Evolutionary conservation across 1,140 invertebrate genomes (phyloP), one percentile per base, ranked within the genome.

Genomic region (Psix sp.): DNA sequence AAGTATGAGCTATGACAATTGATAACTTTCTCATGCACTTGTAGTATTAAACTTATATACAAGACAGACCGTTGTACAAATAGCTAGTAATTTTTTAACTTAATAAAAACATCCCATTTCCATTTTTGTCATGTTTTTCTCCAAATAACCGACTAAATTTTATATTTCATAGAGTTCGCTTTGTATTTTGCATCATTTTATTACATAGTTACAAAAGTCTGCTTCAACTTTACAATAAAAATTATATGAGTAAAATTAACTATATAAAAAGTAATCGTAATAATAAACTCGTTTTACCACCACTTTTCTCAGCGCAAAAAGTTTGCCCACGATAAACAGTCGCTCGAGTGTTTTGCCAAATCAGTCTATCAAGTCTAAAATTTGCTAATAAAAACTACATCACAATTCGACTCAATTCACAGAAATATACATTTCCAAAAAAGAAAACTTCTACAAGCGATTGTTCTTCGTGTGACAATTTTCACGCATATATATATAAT

Each of bases 321-420:
- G n/a, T 49, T 29, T 6, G 0, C 17, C 13, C 46, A 35, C 10
- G 15, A 59, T 18, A 7, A 57, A 45, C 63, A 67, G 21, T 67
- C 38, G 10, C 33, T 11, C 51, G 39, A 43, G 35, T 15, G 7
- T 56, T 57, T 51, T 43, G 16, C 11, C n/a, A 57, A 57, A 67
- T 48, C 11, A 65, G 49, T 56, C 42, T 45, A 65, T 29, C 2
- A 2, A n/a, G 2, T 46, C 40, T 66, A 66, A 57, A 36, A 10
- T 24, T 24, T 43, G 57, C 40, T 43, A 66, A 66, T 56, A 26
- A 56, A 56, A 57, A 0, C 51, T 66, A 57, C 43, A 56, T 40
- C 35, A 56, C 43, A 56, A 66, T 66, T 36, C 17, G 62, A 66
- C 62, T 66, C 42, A 66, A 56, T 56, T 66, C 57, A 66, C 62